Evolutionary conservation across 2,888 invertebrate genomes (phyloP), one percentile per base, ranked within the genome.

Genomic region (Melipona beecheii): DNA sequence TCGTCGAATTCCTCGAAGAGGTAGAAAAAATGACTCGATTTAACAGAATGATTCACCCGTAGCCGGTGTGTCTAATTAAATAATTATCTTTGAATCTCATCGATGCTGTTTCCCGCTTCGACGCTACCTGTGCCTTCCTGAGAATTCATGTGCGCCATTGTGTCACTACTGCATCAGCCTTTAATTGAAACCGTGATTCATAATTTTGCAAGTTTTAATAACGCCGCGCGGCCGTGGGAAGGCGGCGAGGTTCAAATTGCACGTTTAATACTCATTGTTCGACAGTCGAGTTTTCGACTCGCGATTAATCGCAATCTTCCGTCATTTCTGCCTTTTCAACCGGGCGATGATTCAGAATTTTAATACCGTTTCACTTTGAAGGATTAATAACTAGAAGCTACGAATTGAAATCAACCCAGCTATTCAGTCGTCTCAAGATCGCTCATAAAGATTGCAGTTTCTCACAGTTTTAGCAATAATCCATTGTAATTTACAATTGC

Each of bases 11-110:
- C 80, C 52, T 9, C 60, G 77, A 78, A 81, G 24, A 17, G 52
- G 24, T 62, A 56, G 24, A 81, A 11, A 69, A 74, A 66, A 74
- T 78, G 83, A 85, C 31, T 81, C 21, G 43, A 84, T 86, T 83
- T 68, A 43, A 19, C 31, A 52, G 65, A 73, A 82, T 91, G 91
- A 92, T 86, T 91, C 91, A 92, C 83, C 43, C 77, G 77, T 72
- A 74, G 77, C 75, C 71, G 64, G 65, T 70, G 78, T 68, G 83
- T 69, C 83, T 87, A 91, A 91, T 90, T 86, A 81, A 24, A 78
- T 75, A 89, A 90, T 91, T 89, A 86, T 85, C 82, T 84, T 71
- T 69, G n/a, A 81, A 82, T 88, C 82, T 86, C 84, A 83, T 84
- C 87, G 81, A 83, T 76, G 81, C 43, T 24, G 65, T 70, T 89